Base-by-base conservation (phyloP, 2,797 vertebrate species). In the Yasuhikotakia modesta region DNA sequence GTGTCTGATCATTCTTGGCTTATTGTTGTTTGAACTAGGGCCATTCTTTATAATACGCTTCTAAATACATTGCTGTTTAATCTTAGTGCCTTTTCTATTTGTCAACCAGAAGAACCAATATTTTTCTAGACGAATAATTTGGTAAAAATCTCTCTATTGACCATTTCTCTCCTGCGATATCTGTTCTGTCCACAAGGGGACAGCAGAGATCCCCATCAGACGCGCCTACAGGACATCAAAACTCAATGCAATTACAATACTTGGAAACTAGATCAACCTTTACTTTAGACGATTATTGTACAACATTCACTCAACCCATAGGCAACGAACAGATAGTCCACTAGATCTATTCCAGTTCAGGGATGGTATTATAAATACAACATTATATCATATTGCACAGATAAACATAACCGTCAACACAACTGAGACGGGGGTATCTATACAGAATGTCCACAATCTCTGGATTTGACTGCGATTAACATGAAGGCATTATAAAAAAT, bases 151-250 rank as follows among this genome's bases (percentile, higher is more conserved):
- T 43, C 2, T 53, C 4, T 12, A 72, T 13, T 46, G 0, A 52
- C 12, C 1, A 67, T 68, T 76, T 68, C 8, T 48, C 2, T 2
- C 14, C 17, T 45, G 30, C 57, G 4, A 19, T 53, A 16, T 0
- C 27, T 1, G 39, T 21, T 64, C 30, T 65, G 48, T 55, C 68
- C 76, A 71, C 68, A 45, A 65, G 68, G 30, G 58, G 7, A 13
- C 68, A 70, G 46, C 64, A 43, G 22, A 64, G 22, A 65, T 5
- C 12, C 16, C 61, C 1, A 63, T 4, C 12, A 12, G 2, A 16
- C 57, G 2, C 11, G 17, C 52, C 8, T 22, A 27, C 5, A 1
- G 4, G 2, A 50, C 16, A 12, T 14, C 11, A 46, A 11, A 55
- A 4, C 11, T 55, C 52, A 21, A 21, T 21, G 11, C 10, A 21